These are phyloP conservation scores for Amphiprion ocellaris DNA, from an alignment of 2,113 vertebrate genomes.

Conservation along the genomic window DNA sequence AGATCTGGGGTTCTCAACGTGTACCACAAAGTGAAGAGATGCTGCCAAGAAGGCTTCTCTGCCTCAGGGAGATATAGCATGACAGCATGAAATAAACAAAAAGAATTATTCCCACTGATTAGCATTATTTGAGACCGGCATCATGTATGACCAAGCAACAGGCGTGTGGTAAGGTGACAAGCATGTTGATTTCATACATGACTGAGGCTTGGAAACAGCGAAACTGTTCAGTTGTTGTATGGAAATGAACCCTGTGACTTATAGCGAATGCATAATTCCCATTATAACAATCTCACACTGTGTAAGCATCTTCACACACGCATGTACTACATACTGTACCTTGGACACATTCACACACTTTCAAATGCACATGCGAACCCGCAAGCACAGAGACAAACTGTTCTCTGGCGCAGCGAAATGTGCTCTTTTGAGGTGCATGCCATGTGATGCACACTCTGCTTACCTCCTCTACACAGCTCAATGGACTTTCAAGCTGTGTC, in stretches of 20 bases:
- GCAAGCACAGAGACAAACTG: constrained; percentile 42
- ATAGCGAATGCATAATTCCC: constrained; percentile 45
- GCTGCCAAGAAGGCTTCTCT: constrained; percentile 23
- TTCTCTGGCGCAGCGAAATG: constrained; percentile 53
- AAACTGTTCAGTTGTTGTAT: constrained; percentile 35
- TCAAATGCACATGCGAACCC: constrained; percentile 22
- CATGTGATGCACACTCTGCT: constrained; percentile 67
- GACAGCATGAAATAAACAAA: not conserved
- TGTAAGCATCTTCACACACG: constrained; percentile 36
- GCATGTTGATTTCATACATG: constrained; percentile 41
- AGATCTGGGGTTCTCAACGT: constrained; percentile 47
- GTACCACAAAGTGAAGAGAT: constrained; percentile 40
- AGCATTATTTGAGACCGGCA: constrained; percentile 4
- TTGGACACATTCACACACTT: constrained; percentile 24
- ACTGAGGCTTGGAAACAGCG: constrained; percentile 16
- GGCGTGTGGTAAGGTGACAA: not conserved
- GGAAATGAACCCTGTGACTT: constrained; percentile 60
- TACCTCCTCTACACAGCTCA: constrained; percentile 67
- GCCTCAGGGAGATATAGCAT: constrained; percentile 4
- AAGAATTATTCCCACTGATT: constrained; percentile 14
- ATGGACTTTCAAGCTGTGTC: constrained; percentile 68
- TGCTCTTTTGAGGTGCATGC: constrained; percentile 64
- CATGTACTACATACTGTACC: constrained; percentile 43
- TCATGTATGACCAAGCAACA: constrained; percentile 21
- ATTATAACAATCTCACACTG: constrained; percentile 39